These are phyloP conservation scores for Temnothorax unifasciatus DNA, from an alignment of 2,888 invertebrate species.

Conservation along the genomic window DNA sequence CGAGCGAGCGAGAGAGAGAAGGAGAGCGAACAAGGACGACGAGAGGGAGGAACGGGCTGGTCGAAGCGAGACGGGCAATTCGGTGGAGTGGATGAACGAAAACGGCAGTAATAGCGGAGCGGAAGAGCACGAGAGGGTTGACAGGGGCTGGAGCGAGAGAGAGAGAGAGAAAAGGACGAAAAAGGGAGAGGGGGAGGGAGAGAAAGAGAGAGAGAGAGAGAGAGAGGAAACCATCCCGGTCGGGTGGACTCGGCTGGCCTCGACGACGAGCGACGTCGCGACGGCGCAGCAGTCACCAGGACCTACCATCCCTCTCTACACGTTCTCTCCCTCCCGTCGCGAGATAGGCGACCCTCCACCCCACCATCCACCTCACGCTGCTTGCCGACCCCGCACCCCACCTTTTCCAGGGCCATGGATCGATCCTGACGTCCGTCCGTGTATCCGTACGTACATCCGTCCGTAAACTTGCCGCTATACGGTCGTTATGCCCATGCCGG, in stretches of 20 bases:
- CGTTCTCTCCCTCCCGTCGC: slow-evolving; percentile 53
- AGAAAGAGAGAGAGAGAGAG: slow-evolving; percentile 10
- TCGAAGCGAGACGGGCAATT: slow-evolving; percentile 40
- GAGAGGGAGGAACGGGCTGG: slow-evolving; percentile 37
- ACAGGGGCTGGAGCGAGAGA: slow-evolving; percentile 6
- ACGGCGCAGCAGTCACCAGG: slow-evolving; percentile 73
- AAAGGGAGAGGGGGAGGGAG: background rate
- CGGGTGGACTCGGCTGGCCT: slow-evolving; percentile 58
- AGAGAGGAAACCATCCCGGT: slow-evolving; percentile 54
- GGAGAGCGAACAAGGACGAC: background rate
- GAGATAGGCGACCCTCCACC: slow-evolving; percentile 48
- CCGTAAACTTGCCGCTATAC: slow-evolving; percentile 63
- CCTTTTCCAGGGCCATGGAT: slow-evolving; percentile 69
- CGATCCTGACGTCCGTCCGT: slow-evolving; percentile 74
- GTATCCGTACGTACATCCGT: slow-evolving; percentile 65
- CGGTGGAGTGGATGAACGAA: slow-evolving; percentile 22
- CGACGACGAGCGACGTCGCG: slow-evolving; percentile 73
- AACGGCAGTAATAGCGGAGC: slow-evolving; percentile 15
- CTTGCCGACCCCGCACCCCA: slow-evolving; percentile 53
- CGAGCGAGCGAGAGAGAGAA: slow-evolving; percentile 43
- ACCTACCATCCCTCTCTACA: slow-evolving; percentile 70
- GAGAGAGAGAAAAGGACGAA: background rate
- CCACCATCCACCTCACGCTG: slow-evolving; percentile 47
- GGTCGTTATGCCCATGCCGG: slow-evolving; percentile 53
- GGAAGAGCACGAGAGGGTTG: slow-evolving; percentile 47